Evolutionary conservation across 2,113 vertebrate genomes (phyloP).

Genomic region (Pomatostomus ruficeps): DNA sequence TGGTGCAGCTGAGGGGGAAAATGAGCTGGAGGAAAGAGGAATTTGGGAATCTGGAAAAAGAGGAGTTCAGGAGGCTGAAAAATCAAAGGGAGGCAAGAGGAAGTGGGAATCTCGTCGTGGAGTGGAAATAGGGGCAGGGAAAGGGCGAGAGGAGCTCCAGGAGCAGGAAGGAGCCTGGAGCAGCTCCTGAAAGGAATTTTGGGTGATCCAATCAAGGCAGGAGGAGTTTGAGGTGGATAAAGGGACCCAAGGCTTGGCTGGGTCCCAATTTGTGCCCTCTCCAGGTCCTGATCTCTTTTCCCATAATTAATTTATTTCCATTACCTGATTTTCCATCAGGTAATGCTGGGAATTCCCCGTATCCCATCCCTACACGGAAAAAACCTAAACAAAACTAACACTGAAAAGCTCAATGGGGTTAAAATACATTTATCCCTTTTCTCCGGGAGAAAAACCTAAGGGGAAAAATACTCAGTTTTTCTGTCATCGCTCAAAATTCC

Average conservation of each 20-base stretch:
- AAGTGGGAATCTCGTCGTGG: neutral
- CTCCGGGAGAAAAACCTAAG: neutral
- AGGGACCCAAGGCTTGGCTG: neutral
- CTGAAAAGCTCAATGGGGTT: neutral
- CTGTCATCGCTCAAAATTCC: neutral
- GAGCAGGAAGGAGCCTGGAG: neutral
- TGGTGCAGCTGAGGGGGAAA: neutral
- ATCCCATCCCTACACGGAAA: fast-evolving
- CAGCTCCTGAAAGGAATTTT: neutral
- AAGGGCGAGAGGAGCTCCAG: neutral
- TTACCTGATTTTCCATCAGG: neutral
- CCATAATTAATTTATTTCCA: fast-evolving
- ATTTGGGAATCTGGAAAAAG: neutral
- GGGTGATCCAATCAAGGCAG: fast-evolving
- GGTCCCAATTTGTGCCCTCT: neutral
- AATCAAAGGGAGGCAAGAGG: neutral
- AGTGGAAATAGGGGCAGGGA: neutral
- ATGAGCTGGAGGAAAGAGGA: neutral
- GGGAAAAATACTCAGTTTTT: neutral
- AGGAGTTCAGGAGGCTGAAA: neutral
- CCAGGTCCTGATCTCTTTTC: neutral
- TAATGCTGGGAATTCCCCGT: neutral
- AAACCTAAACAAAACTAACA: neutral
- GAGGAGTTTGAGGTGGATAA: neutral
- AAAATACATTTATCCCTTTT: neutral